A percentile compares a stretch with the other conserved stretches of the same genome.
phyloP scores from a whole-genome alignment of 2,888 invertebrate species.

The Limenitis camilla region DNA sequence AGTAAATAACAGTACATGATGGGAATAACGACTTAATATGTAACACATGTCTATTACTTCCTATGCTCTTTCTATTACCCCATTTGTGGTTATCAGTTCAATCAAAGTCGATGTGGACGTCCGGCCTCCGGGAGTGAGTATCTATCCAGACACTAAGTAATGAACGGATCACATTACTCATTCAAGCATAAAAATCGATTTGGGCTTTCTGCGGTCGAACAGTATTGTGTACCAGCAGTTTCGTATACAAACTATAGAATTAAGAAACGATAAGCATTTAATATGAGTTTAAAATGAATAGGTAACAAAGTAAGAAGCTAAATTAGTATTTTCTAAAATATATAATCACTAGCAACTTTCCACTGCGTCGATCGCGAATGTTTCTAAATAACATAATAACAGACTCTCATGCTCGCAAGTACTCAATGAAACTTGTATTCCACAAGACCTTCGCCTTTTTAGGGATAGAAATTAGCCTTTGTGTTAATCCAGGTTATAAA shows the following conservation, averaged over 20 bases:
- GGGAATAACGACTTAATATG: background rate
- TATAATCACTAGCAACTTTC: too few species aligned
- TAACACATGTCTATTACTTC: background rate
- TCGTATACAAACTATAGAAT: background rate
- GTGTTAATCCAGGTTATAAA: too few species aligned
- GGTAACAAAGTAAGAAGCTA: too few species aligned
- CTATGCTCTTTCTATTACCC: background rate
- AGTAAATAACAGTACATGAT: background rate
- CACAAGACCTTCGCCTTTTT: too few species aligned
- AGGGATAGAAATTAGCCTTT: too few species aligned
- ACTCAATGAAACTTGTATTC: too few species aligned
- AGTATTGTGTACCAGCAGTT: background rate
- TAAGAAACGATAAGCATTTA: background rate
- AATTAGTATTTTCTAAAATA: too few species aligned
- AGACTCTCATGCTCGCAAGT: too few species aligned
- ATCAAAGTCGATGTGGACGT: slow-evolving; percentile 15
- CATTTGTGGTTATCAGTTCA: slow-evolving; percentile 13
- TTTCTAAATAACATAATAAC: too few species aligned
- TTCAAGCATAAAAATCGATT: slow-evolving; percentile 16
- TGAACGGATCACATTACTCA: slow-evolving; percentile 17
- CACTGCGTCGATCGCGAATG: too few species aligned
- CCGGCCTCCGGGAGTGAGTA: slow-evolving; percentile 9
- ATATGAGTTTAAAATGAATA: too few species aligned
- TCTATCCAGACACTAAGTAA: slow-evolving; percentile 13
- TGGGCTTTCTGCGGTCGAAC: background rate